Base-by-base conservation (phyloP, 37 sponge, comb jelly and placozoan species). In the Ephydatia muelleri region DNA sequence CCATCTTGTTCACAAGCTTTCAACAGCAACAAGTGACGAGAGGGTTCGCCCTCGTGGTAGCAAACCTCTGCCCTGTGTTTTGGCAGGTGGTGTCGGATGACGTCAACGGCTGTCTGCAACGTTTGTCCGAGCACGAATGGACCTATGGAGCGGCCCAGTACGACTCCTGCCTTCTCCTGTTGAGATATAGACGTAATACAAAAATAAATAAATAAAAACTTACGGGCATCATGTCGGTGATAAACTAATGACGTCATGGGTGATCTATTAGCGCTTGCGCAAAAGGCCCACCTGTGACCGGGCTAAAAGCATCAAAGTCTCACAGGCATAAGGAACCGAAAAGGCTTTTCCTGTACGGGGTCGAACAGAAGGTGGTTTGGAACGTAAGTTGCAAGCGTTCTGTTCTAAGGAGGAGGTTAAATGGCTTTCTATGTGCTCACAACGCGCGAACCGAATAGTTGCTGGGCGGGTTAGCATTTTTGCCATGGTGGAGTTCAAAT, bases 41-140 rank as follows among this genome's bases (percentile, higher is more conserved):
- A 32, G 3, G 33, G 33, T 23, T 34, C 74, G 19, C 74, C 37
- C 25, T 73, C 74, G 35, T 31, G 32, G 35, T 73, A 73, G 23
- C 33, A 25, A 3, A 73, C 74, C 11, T 36, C 35, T 27, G 74
- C 74, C 11, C 33, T 73, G 33, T 34, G 25, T 21, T 73, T 73
- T 73, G 74, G 74, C 32, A 73, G 74, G 35, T 73, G 35, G 35
- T 21, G 25, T 19, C 74, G 74, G 25, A 73, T 31, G 32, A 36
- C 30, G 19, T 73, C 74, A 31, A 73, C 35, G 37, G 74, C 13
- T 3, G 37, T 22, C 19, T 33, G 74, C 22, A 73, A 35, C 33
- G 32, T 5, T 4, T 73, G 74, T 21, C 37, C 74, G 33, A 73
- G 35, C 35, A 36, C 25, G 28, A 73, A 73, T 25, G 35, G 74